A percentile compares a stretch with the other conserved stretches of the same genome.
These are phyloP conservation scores for Gastracanthus pulcherrimus DNA, from an alignment of 2,888 invertebrate species.

Conservation along the genomic window DNA sequence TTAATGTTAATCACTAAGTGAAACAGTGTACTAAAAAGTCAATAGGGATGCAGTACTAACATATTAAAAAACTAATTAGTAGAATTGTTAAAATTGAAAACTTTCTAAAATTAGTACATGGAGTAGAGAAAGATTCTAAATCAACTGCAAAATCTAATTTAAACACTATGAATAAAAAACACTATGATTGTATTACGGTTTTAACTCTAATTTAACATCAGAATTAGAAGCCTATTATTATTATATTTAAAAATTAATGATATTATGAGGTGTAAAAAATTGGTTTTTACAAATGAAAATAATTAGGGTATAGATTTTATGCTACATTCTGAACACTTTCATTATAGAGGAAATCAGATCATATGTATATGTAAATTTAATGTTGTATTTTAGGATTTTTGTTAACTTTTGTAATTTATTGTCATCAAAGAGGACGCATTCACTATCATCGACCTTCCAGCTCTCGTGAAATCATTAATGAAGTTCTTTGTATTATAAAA, in stretches of 20 bases:
- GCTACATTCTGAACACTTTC: background rate
- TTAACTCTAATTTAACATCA: no score
- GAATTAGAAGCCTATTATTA: no score
- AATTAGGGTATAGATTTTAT: background rate
- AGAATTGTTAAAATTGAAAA: background rate
- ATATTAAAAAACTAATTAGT: background rate
- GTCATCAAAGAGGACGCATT: background rate
- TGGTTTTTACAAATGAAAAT: background rate
- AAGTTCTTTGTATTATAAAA: constrained; percentile 72
- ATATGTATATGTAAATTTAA: background rate
- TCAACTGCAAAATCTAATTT: no score
- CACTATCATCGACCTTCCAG: background rate
- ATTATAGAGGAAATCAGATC: background rate
- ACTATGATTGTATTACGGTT: no score
- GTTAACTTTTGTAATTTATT: constrained; percentile 40
- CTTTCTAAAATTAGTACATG: background rate
- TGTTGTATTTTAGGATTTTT: constrained; percentile 31
- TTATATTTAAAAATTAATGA: no score
- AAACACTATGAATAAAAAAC: no score
- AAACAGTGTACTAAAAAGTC: background rate
- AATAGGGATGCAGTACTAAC: background rate
- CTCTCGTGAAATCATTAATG: constrained; percentile 44
- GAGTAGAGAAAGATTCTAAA: no score
- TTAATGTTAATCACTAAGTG: background rate
- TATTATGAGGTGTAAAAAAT: background rate